Conservation (phyloP, 2,888 invertebrate species). For the Amphipoea lucens region DNA sequence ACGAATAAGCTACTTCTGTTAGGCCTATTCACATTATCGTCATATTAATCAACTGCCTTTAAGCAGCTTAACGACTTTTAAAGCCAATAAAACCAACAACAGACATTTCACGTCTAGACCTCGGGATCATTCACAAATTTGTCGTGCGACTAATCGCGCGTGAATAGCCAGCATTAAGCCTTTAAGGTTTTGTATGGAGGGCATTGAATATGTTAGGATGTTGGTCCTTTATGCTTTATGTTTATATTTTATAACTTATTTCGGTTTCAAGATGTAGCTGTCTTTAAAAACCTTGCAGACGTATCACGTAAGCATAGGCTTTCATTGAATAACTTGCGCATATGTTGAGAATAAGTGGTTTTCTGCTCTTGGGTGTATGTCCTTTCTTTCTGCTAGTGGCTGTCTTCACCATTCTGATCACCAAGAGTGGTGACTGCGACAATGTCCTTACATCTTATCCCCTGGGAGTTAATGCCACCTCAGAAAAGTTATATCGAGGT, state of each 20-base stretch:
- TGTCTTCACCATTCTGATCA: background rate
- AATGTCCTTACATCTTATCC: background rate
- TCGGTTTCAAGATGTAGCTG: background rate
- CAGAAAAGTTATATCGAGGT: background rate
- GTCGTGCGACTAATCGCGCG: constrained; percentile 47
- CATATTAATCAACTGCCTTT: background rate
- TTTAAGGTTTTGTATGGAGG: constrained; percentile 52
- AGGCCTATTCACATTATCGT: background rate
- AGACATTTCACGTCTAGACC: constrained; percentile 23
- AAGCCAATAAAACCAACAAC: background rate
- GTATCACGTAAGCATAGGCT: background rate
- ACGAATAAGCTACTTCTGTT: too few species aligned
- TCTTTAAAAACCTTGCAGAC: background rate
- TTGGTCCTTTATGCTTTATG: constrained; percentile 19
- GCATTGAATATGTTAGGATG: constrained; percentile 47
- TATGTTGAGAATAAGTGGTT: background rate
- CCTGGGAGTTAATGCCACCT: background rate
- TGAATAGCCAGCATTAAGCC: constrained; percentile 56
- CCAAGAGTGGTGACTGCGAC: too few species aligned
- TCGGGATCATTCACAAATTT: constrained; percentile 18
- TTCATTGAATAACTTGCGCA: background rate
- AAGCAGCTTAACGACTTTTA: background rate
- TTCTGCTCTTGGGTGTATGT: background rate
- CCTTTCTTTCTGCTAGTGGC: background rate
- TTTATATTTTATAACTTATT: constrained; percentile 47